These are phyloP conservation scores for Petrolisthes manimaculis DNA, from an alignment of 2,888 invertebrate genomes.

Conservation along the genomic window DNA sequence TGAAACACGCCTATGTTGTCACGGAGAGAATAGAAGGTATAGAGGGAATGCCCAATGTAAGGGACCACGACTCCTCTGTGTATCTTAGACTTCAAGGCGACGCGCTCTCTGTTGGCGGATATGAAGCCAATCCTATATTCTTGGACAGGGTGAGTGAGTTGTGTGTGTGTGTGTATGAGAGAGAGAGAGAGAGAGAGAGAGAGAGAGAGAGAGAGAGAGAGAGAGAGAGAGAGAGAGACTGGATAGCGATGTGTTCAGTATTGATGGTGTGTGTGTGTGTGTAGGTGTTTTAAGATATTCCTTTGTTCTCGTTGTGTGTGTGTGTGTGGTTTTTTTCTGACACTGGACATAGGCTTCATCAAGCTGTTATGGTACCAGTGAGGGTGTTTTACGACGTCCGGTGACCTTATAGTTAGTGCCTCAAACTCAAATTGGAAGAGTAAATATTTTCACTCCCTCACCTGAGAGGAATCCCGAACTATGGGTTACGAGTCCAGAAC, in stretches of 20 bases:
- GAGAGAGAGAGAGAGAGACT: conserved; percentile 10
- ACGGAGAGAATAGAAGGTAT: conserved; percentile 83
- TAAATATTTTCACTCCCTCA: too few relatives aligned
- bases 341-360: not conserved
- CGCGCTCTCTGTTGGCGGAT: conserved; percentile 86
- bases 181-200: conserved; percentile 27
- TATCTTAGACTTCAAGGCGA: conserved; percentile 89
- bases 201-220: conserved; percentile 30
- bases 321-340: not conserved
- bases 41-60: conserved; percentile 82
- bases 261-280: not conserved
- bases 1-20: conserved; percentile 90
- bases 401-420: too few relatives aligned
- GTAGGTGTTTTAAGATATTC: not conserved
- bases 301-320: not conserved
- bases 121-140: conserved; percentile 86
- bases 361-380: too few relatives aligned
- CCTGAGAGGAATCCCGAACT: too few relatives aligned
- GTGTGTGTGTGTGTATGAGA: not conserved
- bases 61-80: conserved; percentile 86
- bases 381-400: too few relatives aligned
- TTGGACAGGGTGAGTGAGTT: conserved; percentile 77
- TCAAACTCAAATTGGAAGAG: too few relatives aligned
- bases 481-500: too few relatives aligned
- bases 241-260: not conserved